phyloP scores from a whole-genome alignment of 2,888 invertebrate species.

The Megaustenia siamemsis region DNA sequence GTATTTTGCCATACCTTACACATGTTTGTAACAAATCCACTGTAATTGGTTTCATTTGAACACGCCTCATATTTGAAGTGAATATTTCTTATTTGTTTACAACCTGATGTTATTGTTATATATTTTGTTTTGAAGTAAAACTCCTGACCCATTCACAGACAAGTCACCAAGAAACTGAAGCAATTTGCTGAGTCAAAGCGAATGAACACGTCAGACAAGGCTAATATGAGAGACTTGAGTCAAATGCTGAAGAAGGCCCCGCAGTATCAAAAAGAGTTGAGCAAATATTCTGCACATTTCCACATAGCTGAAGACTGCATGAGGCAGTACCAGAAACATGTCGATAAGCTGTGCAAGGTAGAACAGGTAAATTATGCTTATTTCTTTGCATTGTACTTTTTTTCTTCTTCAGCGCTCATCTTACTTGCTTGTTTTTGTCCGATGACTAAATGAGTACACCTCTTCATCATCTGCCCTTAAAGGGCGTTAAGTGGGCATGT shows the following conservation, averaged over 20 bases:
- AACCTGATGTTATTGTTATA: too few relatives aligned
- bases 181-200: conserved; percentile 89
- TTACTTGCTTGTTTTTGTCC: background rate
- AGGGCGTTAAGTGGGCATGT: too few relatives aligned
- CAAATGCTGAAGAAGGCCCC: conserved; percentile 99
- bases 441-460: too few relatives aligned
- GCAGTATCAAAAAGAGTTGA: conserved; percentile 99
- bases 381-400: background rate
- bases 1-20: too few relatives aligned
- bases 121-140: too few relatives aligned
- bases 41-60: too few relatives aligned
- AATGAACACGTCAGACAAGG: conserved; percentile 82
- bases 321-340: conserved; percentile 96
- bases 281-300: conserved; percentile 99
- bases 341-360: conserved; percentile 95
- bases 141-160: conserved; percentile 82
- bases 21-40: too few relatives aligned
- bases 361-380: conserved; percentile 82
- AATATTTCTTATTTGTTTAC: too few relatives aligned
- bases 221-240: conserved; percentile 98
- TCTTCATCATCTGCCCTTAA: too few relatives aligned
- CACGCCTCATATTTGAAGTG: too few relatives aligned
- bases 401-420: too few relatives aligned
- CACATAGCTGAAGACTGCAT: conserved; percentile 99
- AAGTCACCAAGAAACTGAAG: conserved; percentile 98